Evolutionary conservation across 1,140 invertebrate species (phyloP), one percentile per base, ranked within the genome.

Genomic region (Diorhabda elongata): DNA sequence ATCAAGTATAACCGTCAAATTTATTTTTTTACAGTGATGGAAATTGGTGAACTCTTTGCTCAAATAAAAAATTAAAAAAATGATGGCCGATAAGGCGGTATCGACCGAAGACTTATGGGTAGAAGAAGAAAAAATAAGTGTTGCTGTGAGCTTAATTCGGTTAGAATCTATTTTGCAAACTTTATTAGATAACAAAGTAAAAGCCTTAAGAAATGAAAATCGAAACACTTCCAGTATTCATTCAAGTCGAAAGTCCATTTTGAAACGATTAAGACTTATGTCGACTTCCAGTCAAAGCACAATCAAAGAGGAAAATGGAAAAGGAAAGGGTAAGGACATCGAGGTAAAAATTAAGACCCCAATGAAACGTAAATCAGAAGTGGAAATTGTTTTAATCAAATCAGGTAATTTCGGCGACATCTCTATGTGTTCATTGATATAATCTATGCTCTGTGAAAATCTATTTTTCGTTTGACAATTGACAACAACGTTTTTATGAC

Each of bases 101-200:
- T 89, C 87, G 74, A 90, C 88, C 74, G 87, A 89, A 82, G 88
- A 89, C 64, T 67, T 78, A 26, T 79, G 81, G 78, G 45, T 74
- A 73, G 71, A 79, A 41, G 66, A 70, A 42, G 58, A 68, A 63
- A 71, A 67, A 58, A 9, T 42, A 3, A 63, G 9, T 41, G 8
- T 61, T 63, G 44, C 67, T 76, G 71, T 79, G 78, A 87, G 85
- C 73, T 84, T 87, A 77, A 82, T 86, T 61, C 84, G 86, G 71
- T 83, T 90, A 73, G 88, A 89, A 80, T 86, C 87, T 44, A 85
- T 89, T 58, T 79, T 90, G 67, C 85, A 87, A 41, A 86, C 87
- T 66, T 79, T 90, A 60, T 86, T 89, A 71, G 87, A 89, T 75
- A 86, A 85, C 64, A 89, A 89, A 80, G 87, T 80, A 8, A 77